phyloP scores from a whole-genome alignment of 2,888 invertebrate genomes.

The Ophion obscuratus region DNA sequence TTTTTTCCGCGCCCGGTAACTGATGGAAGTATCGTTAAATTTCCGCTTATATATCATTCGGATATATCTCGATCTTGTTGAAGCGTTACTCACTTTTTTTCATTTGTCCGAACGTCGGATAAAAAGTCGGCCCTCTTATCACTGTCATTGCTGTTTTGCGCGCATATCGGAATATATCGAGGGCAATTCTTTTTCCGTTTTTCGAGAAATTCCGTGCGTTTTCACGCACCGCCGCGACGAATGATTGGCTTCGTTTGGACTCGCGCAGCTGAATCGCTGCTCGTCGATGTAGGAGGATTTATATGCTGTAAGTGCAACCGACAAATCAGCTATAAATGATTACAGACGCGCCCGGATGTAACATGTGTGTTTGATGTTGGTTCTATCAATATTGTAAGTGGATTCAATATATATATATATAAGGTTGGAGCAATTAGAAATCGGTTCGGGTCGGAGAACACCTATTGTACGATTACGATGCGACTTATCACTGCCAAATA shows the following conservation, averaged over 20 bases:
- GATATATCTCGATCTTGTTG: background rate
- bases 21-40: conserved; percentile 6
- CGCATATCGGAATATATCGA: conserved; percentile 8
- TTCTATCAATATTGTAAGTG: conserved; percentile 20
- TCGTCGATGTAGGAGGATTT: conserved; percentile 3
- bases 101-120: conserved; percentile 26
- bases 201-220: background rate
- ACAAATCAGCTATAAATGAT: background rate
- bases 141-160: conserved; percentile 33
- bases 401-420: conserved; percentile 15
- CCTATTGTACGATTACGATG: background rate
- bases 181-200: conserved; percentile 23
- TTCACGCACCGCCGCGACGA: conserved; percentile 18
- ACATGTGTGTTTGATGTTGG: conserved; percentile 6
- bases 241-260: conserved; percentile 47
- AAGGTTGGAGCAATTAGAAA: conserved; percentile 6
- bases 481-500: conserved; percentile 20
- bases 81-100: conserved; percentile 3
- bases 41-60: background rate
- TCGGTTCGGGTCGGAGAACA: background rate
- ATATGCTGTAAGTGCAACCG: background rate
- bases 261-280: too few species aligned
- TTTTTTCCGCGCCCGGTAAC: conserved; percentile 6
- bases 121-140: conserved; percentile 35
- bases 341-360: background rate